Percentiles rank a stretch among this genome's conserved stretches.
These are phyloP conservation scores for Tiliqua scincoides DNA, from an alignment of 2,113 vertebrate species.

Conservation along the genomic window DNA sequence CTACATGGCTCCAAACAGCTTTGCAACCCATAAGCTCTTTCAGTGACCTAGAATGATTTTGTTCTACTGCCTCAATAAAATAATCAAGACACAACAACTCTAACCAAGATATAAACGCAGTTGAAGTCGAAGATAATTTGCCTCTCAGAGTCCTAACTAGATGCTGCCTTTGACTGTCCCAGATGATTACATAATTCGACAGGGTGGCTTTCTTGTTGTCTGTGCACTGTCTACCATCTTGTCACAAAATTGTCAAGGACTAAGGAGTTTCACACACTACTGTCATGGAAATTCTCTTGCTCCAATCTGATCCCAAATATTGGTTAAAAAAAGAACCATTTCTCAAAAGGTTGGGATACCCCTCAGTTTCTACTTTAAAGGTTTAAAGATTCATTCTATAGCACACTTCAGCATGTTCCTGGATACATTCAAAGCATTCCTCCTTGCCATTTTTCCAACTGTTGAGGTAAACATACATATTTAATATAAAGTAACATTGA, in stretches of 20 bases:
- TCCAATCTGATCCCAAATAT: conserved; percentile 75
- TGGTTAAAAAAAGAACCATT: conserved; percentile 68
- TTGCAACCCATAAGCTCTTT: conserved; percentile 70
- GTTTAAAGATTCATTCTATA: conserved; percentile 82
- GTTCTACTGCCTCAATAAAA: conserved; percentile 70
- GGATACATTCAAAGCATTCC: conserved; percentile 95
- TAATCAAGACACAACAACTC: conserved; percentile 67
- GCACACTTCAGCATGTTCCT: conserved; percentile 82
- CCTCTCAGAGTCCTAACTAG: conserved; percentile 68
- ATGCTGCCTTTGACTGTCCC: conserved; percentile 67
- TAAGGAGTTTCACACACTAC: conserved; percentile 77
- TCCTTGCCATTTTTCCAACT: conserved; percentile 85
- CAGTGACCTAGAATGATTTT: conserved; percentile 70
- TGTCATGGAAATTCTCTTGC: conserved; percentile 68
- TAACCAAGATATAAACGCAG: conserved; percentile 43
- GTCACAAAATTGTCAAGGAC: conserved; percentile 77
- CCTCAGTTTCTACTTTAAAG: conserved; percentile 74
- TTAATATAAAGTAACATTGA: conserved; percentile 89
- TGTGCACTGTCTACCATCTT: conserved; percentile 78
- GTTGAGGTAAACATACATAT: conserved; percentile 92
- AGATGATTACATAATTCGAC: conserved; percentile 71
- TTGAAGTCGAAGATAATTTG: conserved; percentile 70
- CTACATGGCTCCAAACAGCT: conserved; percentile 70
- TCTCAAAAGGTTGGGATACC: conserved; percentile 62
- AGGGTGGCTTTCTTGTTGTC: conserved; percentile 76